Conservation (phyloP, 2,888 invertebrate species). For the Cephalotes varians region DNA sequence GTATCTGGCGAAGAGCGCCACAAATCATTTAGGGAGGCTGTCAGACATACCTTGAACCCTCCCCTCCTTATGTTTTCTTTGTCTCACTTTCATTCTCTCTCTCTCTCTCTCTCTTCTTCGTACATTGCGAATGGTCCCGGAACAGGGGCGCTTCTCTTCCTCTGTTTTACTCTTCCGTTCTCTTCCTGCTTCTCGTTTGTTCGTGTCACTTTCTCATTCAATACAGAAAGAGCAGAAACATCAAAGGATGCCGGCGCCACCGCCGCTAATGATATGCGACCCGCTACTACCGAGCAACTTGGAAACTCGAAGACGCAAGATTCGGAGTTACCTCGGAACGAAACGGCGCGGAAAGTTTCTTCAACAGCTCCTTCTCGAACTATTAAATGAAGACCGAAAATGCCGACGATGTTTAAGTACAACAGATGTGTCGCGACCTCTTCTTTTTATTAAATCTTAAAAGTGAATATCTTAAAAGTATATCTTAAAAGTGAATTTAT, state of each 20-base stretch:
- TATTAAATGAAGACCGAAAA: neutral
- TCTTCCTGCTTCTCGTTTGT: neutral
- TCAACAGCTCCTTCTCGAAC: neutral
- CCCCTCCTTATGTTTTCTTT: constrained; percentile 20
- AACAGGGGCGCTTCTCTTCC: constrained; percentile 25
- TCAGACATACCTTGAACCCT: constrained; percentile 66
- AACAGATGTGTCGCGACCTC: neutral
- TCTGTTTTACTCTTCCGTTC: constrained; percentile 22
- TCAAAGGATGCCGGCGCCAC: constrained; percentile 75
- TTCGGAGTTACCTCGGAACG: constrained; percentile 20
- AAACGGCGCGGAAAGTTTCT: neutral
- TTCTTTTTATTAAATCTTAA: neutral
- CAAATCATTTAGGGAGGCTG: constrained; percentile 77
- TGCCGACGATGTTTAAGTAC: neutral
- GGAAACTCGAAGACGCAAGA: constrained; percentile 47
- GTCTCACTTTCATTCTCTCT: neutral
- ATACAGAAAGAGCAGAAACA: constrained; percentile 60
- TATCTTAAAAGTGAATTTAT: neutral
- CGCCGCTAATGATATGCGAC: constrained; percentile 77
- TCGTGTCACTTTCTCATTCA: constrained; percentile 49
- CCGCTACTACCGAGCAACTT: constrained; percentile 56
- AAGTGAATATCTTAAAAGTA: neutral
- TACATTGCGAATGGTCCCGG: constrained; percentile 17
- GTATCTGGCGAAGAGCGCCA: constrained; percentile 72
- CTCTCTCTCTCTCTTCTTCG: neutral